Conservation (phyloP, 1,140 invertebrate genomes). For the Eupristina koningsbergeri region DNA sequence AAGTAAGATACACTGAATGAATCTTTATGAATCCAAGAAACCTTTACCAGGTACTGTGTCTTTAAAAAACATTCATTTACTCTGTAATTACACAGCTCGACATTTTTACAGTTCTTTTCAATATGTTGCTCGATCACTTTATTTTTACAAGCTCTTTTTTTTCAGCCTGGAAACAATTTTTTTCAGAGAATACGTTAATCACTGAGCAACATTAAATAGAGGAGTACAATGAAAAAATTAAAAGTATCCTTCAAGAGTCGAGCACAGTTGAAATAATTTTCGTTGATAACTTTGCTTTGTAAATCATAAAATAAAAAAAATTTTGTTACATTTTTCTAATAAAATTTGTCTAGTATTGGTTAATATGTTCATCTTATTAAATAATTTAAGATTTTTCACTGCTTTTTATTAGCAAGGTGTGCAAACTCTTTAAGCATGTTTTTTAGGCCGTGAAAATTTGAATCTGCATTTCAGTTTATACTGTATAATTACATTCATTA, state of each 20-base stretch:
- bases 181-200: slow-evolving; percentile 5
- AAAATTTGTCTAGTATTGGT: too few relatives aligned
- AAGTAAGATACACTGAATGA: slow-evolving; percentile 32
- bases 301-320: background rate
- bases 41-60: slow-evolving; percentile 36
- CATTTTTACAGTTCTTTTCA: slow-evolving; percentile 3
- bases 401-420: too few relatives aligned
- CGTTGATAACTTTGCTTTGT: background rate
- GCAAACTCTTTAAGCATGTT: too few relatives aligned
- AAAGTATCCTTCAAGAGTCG: too few relatives aligned
- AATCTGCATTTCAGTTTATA: too few relatives aligned
- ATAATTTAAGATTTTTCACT: too few relatives aligned
- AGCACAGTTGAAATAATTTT: background rate
- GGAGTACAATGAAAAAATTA: slow-evolving; percentile 10
- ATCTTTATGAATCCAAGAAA: slow-evolving; percentile 42
- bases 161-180: background rate
- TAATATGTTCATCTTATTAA: too few relatives aligned
- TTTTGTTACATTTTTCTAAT: too few relatives aligned
- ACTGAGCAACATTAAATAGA: background rate
- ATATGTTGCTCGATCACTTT: background rate
- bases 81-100: slow-evolving; percentile 23
- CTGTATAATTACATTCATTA: too few relatives aligned
- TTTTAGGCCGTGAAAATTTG: too few relatives aligned
- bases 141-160: slow-evolving; percentile 14
- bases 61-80: slow-evolving; percentile 33